phyloP scores from a whole-genome alignment of 2,888 invertebrate genomes.

The Volucella bombylans region DNA sequence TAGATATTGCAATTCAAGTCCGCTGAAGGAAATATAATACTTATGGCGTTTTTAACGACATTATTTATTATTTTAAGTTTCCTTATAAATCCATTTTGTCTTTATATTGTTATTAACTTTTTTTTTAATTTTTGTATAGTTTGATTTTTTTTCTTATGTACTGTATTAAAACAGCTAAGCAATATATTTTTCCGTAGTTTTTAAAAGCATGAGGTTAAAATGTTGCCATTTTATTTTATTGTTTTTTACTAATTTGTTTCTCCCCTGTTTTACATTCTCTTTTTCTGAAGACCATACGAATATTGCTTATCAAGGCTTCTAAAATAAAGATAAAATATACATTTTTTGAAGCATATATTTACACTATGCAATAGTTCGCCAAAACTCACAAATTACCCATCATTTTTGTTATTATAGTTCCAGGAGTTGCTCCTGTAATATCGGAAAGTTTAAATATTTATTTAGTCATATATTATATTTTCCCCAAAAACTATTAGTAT shows the following conservation, averaged over 20 bases:
- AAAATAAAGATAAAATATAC: conserved; percentile 18
- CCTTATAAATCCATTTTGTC: conserved; percentile 50
- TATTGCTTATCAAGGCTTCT: conserved; percentile 61
- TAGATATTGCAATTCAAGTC: conserved; percentile 75
- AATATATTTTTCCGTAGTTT: conserved; percentile 57
- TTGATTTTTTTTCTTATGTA: conserved; percentile 35
- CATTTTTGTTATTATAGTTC: background rate
- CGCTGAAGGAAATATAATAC: conserved; percentile 53
- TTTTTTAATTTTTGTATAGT: conserved; percentile 46
- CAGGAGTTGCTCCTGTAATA: background rate
- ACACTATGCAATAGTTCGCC: background rate
- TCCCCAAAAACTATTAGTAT: conserved; percentile 44
- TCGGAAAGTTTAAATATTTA: conserved; percentile 15
- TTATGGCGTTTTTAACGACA: conserved; percentile 64
- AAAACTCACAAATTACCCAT: background rate
- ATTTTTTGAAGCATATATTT: background rate
- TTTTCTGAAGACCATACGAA: conserved; percentile 24
- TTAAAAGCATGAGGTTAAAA: conserved; percentile 68
- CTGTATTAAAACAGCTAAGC: conserved; percentile 33
- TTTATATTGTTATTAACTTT: conserved; percentile 32
- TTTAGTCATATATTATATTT: conserved; percentile 31
- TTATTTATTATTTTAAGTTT: conserved; percentile 58
- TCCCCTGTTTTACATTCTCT: conserved; percentile 10
- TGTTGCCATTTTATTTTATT: conserved; percentile 61
- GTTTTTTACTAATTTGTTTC: conserved; percentile 51